These are phyloP conservation scores for Steinernema hermaphroditum DNA, from an alignment of 2,888 invertebrate species.

Conservation along the genomic window DNA sequence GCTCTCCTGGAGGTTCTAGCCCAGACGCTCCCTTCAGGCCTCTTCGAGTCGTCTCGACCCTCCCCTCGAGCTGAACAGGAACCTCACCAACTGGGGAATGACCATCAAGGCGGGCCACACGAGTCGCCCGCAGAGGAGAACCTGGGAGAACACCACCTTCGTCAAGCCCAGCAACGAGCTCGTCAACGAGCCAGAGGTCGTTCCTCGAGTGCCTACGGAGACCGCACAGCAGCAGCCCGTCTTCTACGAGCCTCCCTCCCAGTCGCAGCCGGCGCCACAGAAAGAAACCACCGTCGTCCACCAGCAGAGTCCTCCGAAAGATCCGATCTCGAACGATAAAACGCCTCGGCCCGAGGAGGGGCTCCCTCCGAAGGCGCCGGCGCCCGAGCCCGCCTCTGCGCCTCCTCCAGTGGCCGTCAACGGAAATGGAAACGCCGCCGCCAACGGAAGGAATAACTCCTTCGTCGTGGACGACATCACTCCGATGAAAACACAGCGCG, in stretches of 20 bases:
- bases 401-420: neutral
- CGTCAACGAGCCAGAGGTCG: conserved; percentile 54
- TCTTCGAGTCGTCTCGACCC: conserved; percentile 58
- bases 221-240: neutral
- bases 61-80: conserved; percentile 60
- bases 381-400: neutral
- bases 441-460: conserved; percentile 19
- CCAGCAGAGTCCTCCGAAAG: conserved; percentile 23
- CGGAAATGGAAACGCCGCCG: neutral
- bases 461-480: conserved; percentile 25
- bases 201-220: conserved; percentile 39
- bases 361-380: neutral
- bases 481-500: neutral
- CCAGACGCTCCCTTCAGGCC: too few relatives aligned
- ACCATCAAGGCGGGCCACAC: conserved; percentile 44
- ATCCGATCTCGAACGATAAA: conserved; percentile 23
- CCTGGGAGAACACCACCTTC: conserved; percentile 62
- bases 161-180: conserved; percentile 56
- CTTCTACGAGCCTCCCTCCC: conserved; percentile 12
- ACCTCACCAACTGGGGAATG: conserved; percentile 66
- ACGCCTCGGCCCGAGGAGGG: conserved; percentile 10
- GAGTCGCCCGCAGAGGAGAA: conserved; percentile 48
- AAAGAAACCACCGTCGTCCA: neutral
- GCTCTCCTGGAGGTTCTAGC: too few relatives aligned
- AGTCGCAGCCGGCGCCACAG: neutral